Conservation (phyloP, 2,113 vertebrate genomes). For the Urocitellus parryii region DNA sequence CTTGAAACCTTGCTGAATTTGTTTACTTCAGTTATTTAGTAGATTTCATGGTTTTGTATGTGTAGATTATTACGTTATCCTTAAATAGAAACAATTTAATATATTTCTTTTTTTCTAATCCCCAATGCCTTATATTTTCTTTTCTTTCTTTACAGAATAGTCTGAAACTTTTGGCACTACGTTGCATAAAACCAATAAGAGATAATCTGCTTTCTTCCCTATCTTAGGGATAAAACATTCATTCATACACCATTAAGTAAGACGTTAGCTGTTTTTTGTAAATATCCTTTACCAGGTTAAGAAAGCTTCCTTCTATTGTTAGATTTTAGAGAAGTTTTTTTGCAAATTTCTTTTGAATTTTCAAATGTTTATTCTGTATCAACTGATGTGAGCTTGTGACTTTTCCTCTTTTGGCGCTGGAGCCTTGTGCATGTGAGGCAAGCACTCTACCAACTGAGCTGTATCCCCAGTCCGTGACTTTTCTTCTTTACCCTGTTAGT, state of each 20-base stretch:
- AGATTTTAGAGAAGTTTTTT: not conserved
- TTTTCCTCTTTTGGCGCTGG: not conserved
- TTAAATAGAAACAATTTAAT: not conserved
- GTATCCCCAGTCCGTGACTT: not conserved
- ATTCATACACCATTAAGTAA: not conserved
- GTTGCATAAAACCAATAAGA: not conserved
- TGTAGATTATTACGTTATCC: not conserved
- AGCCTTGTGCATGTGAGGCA: too few species aligned
- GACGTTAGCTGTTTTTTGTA: not conserved
- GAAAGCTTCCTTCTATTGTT: not conserved
- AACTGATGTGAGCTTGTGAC: not conserved
- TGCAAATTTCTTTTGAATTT: not conserved
- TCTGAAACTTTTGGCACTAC: not conserved
- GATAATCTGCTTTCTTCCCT: too few species aligned
- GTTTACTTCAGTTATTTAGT: not conserved
- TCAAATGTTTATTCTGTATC: not conserved
- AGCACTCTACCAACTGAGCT: too few species aligned
- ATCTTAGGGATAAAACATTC: not conserved
- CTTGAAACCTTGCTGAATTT: not conserved
- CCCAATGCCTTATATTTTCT: not conserved
- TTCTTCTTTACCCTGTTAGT: not conserved
- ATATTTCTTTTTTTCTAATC: not conserved
- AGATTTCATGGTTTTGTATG: not conserved
- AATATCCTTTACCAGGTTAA: not conserved
- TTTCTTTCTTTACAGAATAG: not conserved